Base-by-base conservation (phyloP, 35 echinoderm and acorn worm species). In the Anneissia japonica region DNA sequence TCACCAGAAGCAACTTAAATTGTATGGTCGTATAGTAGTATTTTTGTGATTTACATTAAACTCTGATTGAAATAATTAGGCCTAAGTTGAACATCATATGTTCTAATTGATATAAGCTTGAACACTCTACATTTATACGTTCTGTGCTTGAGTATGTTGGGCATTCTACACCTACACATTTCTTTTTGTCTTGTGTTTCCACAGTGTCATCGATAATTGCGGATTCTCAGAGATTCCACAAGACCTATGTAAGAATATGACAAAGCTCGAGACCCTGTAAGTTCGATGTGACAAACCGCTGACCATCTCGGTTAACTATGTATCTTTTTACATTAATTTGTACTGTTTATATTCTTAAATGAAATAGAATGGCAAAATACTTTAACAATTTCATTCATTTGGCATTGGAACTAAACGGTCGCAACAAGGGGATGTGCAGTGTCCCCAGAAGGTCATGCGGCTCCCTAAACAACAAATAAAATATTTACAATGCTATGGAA, bases 241-340 rank as follows among this genome's bases (percentile, higher is more conserved):
- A 32, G 79, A 85, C 28, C 81, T 93, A 4, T 93, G 91, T 72
- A 37, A 38, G 0, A 36, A 74, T 14, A 93, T 80, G 87, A 75
- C 19, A 19, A 45, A 84, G 23, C 38, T 93, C 9, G 16, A 11
- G 36, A 76, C 74, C 38, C 29, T 93, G 91, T 93, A 77, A 93
- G 91, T 93, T 64, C 10, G 81, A 16, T 76, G 35, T 35, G 2
- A 37, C 12, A 82, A 38, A 29, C 21, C 26, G 37, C 21, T 32
- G 31, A 30, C 32, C 28, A 31, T 32, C 43, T 23, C 56, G 74
- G 26, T 19, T 74, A 78, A 29, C 30, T 32, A 78, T 78, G 16
- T 32, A 0, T 78, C 29, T 30, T 21, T 19, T 26, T 78, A 21
- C 76, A 78, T 32, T 78, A 36, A 74, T 23, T 35, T 75, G 13